Percentiles rank a stretch among this genome's conserved stretches.
These are phyloP conservation scores for Cyclura pinguis DNA, from an alignment of 2,797 vertebrate genomes.

Conservation along the genomic window DNA sequence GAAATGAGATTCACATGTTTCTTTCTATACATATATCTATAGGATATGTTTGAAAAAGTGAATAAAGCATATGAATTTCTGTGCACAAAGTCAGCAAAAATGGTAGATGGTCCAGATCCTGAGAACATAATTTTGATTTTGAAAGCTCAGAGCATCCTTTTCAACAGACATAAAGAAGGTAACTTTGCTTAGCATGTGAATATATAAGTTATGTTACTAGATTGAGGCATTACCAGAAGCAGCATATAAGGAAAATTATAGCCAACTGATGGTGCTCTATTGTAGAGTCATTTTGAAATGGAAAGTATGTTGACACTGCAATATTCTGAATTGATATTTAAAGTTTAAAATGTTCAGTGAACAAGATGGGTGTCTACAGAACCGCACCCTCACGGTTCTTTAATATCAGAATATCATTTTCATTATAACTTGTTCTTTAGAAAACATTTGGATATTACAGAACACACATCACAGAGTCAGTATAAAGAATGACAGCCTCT, in stretches of 20 bases:
- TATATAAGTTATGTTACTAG: not conserved
- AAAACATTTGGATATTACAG: not conserved
- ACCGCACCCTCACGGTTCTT: too few relatives aligned
- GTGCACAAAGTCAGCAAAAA: slow-evolving; percentile 92
- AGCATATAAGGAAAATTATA: not conserved
- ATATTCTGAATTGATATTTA: not conserved
- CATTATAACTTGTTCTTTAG: not conserved
- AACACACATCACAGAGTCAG: not conserved
- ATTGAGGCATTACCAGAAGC: not conserved
- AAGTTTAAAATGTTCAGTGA: not conserved
- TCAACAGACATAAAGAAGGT: slow-evolving; percentile 96
- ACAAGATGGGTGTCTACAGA: not conserved
- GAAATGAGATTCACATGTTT: not conserved
- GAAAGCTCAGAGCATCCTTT: slow-evolving; percentile 98
- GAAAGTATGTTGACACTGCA: not conserved
- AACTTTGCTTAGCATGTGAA: slow-evolving; percentile 15
- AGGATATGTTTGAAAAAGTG: slow-evolving; percentile 99
- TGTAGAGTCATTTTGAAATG: not conserved
- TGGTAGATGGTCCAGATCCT: slow-evolving; percentile 95
- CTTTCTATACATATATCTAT: slow-evolving; percentile 26
- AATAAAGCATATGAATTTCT: slow-evolving; percentile 99
- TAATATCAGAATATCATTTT: not conserved
- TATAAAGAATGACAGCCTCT: not conserved
- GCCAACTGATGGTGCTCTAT: not conserved
- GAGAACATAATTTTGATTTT: slow-evolving; percentile 99